Evolutionary conservation across 2,797 vertebrate species (phyloP), one percentile per base, ranked within the genome.

Genomic region (Poeciliopsis presidionis): DNA sequence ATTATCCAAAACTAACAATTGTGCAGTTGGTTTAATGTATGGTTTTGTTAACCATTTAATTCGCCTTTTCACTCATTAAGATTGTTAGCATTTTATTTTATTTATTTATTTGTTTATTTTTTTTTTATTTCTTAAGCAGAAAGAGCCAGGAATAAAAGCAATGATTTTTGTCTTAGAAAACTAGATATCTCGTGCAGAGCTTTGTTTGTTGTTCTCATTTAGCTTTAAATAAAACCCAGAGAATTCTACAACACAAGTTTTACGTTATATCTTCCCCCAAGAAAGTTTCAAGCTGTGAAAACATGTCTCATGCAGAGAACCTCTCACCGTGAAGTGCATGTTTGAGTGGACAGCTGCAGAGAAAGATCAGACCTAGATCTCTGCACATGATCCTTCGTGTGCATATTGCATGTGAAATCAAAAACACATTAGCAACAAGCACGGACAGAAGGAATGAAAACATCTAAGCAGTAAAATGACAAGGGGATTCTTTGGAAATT

Each of bases 351-450:
- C 57, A 63, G 18, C 20, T 69, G 65, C 57, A 74, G 55, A 61
- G 39, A 59, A 39, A 36, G 12, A 22, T 63, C 59, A 65, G 45
- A 65, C 45, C 5, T 47, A 65, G 47, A 36, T 28, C 55, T 46
- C 57, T 67, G 67, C 0, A 59, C 28, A 39, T 12, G 45, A 43
- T 70, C 3, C 47, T 20, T 69, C 51, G 46, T 36, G 45, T 36
- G 55, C 43, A 36, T 6, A 47, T 20, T 22, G 57, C 57, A 63
- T 36, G 43, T 22, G 8, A 49, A 65, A 65, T 46, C 30, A 63
- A 30, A 22, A 47, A 33, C 59, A 75, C 46, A 46, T 72, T 49
- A 76, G 46, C 18, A 73, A 77, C 12, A 28, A 73, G 67, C 63
- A 47, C 16, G 16, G 11, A 76, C 7, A 77, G 3, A 28, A 14